phyloP scores from a whole-genome alignment of 1,140 invertebrate species.

The Aphaenogaster ashmeadi region DNA sequence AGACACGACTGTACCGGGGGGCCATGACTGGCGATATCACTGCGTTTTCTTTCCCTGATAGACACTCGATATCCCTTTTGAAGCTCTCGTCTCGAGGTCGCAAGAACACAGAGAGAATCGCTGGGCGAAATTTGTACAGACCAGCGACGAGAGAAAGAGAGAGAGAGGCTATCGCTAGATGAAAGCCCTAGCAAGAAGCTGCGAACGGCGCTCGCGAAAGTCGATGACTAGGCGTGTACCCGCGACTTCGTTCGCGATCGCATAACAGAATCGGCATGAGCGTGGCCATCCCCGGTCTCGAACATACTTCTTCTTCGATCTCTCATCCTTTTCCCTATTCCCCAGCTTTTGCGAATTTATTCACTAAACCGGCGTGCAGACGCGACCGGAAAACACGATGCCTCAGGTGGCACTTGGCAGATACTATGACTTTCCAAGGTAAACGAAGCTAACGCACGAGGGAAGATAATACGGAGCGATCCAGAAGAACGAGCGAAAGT shows the following conservation, averaged over 20 bases:
- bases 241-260: slow-evolving; percentile 22
- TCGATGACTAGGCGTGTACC: slow-evolving; percentile 41
- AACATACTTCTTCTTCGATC: neutral
- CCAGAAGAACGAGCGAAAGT: slow-evolving; percentile 32
- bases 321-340: neutral
- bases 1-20: neutral
- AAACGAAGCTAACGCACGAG: neutral
- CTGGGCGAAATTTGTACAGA: slow-evolving; percentile 54
- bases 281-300: neutral
- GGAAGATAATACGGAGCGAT: neutral
- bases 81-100: slow-evolving; percentile 44
- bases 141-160: slow-evolving; percentile 43
- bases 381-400: neutral
- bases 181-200: slow-evolving; percentile 42
- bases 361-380: neutral
- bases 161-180: slow-evolving; percentile 16
- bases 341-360: neutral
- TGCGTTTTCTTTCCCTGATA: neutral
- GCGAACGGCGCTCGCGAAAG: slow-evolving; percentile 33
- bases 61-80: neutral
- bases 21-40: slow-evolving; percentile 11
- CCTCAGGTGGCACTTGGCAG: neutral
- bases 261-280: slow-evolving; percentile 9
- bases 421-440: slow-evolving; percentile 1
- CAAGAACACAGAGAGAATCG: slow-evolving; percentile 60